Evolutionary conservation across 2,797 vertebrate species (phyloP).

Genomic region (Loris lydekkerianus): DNA sequence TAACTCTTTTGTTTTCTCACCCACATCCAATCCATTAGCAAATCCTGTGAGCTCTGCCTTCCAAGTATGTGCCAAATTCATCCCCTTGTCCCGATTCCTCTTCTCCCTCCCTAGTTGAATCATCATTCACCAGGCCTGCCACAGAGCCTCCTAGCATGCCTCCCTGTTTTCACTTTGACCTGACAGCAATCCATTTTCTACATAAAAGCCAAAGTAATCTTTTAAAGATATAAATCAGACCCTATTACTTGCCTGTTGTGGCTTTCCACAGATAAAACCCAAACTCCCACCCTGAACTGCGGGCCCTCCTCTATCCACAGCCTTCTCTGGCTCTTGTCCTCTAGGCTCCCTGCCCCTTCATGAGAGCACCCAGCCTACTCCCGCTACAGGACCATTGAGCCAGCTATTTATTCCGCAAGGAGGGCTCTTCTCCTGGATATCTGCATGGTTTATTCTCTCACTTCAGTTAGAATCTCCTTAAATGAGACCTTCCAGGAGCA

Average conservation of each 20-base stretch:
- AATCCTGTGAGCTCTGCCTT: neutral
- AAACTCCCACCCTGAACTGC: neutral
- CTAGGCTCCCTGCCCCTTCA: neutral
- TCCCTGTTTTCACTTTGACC: neutral
- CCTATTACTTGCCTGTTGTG: neutral
- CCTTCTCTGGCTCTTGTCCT: neutral
- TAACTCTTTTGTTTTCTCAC: neutral
- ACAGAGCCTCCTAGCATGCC: neutral
- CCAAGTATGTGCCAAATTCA: neutral
- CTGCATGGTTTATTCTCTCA: neutral
- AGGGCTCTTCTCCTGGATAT: neutral
- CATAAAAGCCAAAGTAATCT: neutral
- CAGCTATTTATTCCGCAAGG: neutral
- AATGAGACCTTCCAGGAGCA: neutral
- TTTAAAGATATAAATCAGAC: slow-evolving; percentile 47
- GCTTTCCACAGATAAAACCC: neutral
- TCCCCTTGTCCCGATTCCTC: neutral
- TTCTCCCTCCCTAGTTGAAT: neutral
- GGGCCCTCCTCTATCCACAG: neutral
- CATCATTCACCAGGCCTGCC: neutral
- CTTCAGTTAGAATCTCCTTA: slow-evolving; percentile 37
- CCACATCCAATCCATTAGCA: neutral
- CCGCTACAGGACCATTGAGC: neutral
- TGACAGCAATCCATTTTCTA: neutral
- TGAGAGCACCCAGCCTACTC: neutral